Base-by-base conservation (phyloP, 2,113 vertebrate species). In the Vicugna pacos region DNA sequence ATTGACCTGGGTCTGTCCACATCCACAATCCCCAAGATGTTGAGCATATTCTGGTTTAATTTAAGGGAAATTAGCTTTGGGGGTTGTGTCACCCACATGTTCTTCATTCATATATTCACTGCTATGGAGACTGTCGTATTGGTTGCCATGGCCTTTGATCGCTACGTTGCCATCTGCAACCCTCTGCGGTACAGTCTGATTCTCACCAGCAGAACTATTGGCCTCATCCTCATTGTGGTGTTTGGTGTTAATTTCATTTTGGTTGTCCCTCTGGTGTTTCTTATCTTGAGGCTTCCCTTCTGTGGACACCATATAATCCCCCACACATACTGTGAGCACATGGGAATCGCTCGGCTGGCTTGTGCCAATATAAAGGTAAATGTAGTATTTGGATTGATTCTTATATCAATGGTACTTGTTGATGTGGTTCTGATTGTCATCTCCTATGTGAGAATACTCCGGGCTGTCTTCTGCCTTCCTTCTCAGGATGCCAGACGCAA, bases 71-170 rank as follows among this genome's bases (percentile, higher is more conserved):
- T 98, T 85, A 8, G 96, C 72, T 97, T 98, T 7, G 15, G 67
- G 0, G 89, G 96, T 20, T 98, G 98, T 82, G 91, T 98, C 2
- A 54, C 98, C 1, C 98, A 98, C 96, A 98, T 98, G 98, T 98
- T 98, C 95, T 87, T 98, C 73, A 98, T 98, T 79, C 98, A 99
- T 90, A 54, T 96, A 7, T 98, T 98, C 60, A 98, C 98, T 0
- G 98, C 95, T 69, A 32, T 95, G 0, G 98, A 99, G 96, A 98
- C 98, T 10, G 62, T 95, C 0, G 81, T 98, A 30, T 95, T 98
- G 52, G 95, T 98, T 38, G 95, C 97, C 88, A 98, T 98, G 98
- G 97, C 94, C 0, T 95, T 95, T 3, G 96, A 98, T 81, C 14
- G 64, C 15, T 96, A 97, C 2, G 1, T 95, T 9, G 97, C 97